These are phyloP conservation scores for Xiphorhynchus erythropygius DNA, from an alignment of 2,797 vertebrate genomes.

Conservation along the genomic window DNA sequence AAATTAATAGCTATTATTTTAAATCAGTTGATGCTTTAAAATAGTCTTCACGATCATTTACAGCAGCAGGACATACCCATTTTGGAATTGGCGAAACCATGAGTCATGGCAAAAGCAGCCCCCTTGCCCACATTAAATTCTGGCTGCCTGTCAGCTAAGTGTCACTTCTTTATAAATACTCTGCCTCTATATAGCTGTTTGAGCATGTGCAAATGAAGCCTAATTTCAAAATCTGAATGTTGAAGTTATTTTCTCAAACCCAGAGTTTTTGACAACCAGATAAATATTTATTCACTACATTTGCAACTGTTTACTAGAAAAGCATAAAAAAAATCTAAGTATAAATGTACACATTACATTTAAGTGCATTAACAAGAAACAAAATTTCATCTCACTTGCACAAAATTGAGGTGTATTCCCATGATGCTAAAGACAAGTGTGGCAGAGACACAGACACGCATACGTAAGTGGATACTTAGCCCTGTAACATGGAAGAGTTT, in stretches of 20 bases:
- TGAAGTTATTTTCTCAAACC: neutral
- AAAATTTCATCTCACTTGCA: neutral
- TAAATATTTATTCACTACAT: constrained; percentile 65
- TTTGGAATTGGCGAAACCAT: neutral
- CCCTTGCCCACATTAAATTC: neutral
- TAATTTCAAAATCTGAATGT: neutral
- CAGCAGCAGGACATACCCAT: neutral
- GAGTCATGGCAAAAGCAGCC: neutral
- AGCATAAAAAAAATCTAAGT: constrained; percentile 30
- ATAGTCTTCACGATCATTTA: neutral
- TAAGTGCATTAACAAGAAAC: constrained; percentile 57
- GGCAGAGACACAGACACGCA: neutral
- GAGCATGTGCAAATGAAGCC: neutral
- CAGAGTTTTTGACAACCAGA: neutral
- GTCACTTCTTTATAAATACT: neutral
- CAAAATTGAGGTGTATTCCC: neutral
- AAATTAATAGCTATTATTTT: neutral
- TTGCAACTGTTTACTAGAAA: constrained; percentile 63
- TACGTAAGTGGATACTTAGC: neutral
- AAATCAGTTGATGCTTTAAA: neutral
- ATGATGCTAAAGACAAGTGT: neutral
- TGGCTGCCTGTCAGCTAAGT: neutral
- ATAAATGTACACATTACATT: constrained; percentile 26
- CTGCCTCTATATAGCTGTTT: neutral
- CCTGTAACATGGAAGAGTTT: neutral